These are phyloP conservation scores for Boulengeromyrus knoepffleri DNA, from an alignment of 2,113 vertebrate genomes.

Conservation along the genomic window DNA sequence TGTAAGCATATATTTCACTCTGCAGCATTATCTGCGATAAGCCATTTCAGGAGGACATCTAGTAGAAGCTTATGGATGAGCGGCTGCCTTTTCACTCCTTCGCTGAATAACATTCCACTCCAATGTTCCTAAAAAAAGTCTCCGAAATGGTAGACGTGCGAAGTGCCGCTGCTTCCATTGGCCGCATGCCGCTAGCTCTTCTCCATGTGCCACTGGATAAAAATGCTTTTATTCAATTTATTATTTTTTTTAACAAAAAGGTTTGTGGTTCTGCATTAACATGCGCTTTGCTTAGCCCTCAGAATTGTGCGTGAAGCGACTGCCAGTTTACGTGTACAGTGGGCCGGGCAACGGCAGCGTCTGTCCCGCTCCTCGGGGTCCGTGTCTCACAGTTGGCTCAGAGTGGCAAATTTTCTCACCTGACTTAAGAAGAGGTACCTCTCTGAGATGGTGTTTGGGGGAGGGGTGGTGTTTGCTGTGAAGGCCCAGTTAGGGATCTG, in stretches of 20 bases:
- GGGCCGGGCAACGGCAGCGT: background rate
- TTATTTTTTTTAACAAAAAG: background rate
- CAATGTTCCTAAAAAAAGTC: background rate
- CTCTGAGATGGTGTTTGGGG: background rate
- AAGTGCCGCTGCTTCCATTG: background rate
- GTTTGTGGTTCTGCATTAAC: background rate
- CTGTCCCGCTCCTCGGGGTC: background rate
- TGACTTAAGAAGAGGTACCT: background rate
- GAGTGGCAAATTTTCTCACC: background rate
- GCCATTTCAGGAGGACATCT: background rate
- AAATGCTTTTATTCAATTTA: background rate
- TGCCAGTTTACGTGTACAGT: background rate
- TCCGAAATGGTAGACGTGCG: background rate
- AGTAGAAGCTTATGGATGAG: background rate
- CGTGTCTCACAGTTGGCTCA: background rate
- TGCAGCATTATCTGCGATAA: background rate
- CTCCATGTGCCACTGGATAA: background rate
- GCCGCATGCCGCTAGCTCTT: background rate
- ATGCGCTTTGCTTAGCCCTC: background rate
- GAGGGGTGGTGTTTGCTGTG: background rate
- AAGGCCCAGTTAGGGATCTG: background rate
- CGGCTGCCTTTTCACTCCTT: background rate
- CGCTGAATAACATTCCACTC: background rate
- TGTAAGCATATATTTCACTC: background rate
- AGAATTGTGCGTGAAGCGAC: background rate